Percentiles rank a stretch among this genome's conserved stretches.
phyloP scores from a whole-genome alignment of 1,140 invertebrate species.

The Dendrolimus kikuchii region DNA sequence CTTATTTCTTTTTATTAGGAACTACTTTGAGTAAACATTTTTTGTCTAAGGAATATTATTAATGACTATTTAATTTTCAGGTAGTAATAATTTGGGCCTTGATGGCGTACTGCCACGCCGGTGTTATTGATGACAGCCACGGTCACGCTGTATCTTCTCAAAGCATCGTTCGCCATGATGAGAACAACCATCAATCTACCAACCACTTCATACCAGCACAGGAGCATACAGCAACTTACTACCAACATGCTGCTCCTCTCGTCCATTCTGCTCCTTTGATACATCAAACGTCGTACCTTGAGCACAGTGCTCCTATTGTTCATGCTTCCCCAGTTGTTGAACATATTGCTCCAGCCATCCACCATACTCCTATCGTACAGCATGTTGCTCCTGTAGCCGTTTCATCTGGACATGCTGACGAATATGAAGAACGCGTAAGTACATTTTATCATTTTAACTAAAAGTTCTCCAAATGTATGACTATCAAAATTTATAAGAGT shows the following conservation, averaged over 20 bases:
- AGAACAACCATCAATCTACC: conserved; percentile 28
- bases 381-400: conserved; percentile 27
- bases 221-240: conserved; percentile 15
- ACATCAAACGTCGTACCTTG: conserved; percentile 26
- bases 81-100: conserved; percentile 37
- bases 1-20: too few relatives aligned
- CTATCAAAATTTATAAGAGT: too few relatives aligned
- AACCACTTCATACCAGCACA: conserved; percentile 23
- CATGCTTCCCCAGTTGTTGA: conserved; percentile 42
- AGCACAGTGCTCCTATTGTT: conserved; percentile 30
- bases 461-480: background rate
- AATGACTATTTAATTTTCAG: conserved; percentile 22
- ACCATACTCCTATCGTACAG: conserved; percentile 30
- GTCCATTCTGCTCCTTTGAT: conserved; percentile 26
- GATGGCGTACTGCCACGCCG: conserved; percentile 43
- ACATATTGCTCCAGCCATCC: conserved; percentile 27
- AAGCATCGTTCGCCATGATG: conserved; percentile 55
- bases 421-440: conserved; percentile 51
- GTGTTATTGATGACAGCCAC: conserved; percentile 32
- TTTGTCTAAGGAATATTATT: background rate
- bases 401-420: conserved; percentile 23
- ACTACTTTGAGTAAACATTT: background rate
- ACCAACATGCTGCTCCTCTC: conserved; percentile 17
- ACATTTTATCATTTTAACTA: background rate
- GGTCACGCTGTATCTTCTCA: conserved; percentile 55